These are phyloP conservation scores for Drosophila sproati DNA, from an alignment of 1,140 invertebrate genomes.

Conservation along the genomic window DNA sequence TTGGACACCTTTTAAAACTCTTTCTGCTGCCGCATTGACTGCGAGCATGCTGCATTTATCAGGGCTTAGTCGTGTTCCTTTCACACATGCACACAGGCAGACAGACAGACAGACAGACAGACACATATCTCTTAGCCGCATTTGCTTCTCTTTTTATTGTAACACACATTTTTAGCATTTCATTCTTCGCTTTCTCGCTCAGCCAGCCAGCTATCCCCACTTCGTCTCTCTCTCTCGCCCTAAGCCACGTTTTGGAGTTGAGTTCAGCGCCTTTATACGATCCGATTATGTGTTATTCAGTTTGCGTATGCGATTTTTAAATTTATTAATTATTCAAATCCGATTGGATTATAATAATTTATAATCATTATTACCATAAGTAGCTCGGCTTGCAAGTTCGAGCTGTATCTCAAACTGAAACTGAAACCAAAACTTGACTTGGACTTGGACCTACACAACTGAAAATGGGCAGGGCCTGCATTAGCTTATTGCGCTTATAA, in stretches of 20 bases:
- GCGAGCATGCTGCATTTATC: slow-evolving; percentile 62
- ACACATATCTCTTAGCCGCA: slow-evolving; percentile 35
- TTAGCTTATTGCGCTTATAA: slow-evolving; percentile 9
- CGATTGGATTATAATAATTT: slow-evolving; percentile 85
- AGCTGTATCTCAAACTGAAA: slow-evolving; percentile 14
- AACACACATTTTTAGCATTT: slow-evolving; percentile 75
- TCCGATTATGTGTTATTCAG: slow-evolving; percentile 59
- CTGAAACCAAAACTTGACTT: slow-evolving; percentile 32
- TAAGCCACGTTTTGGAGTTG: not conserved
- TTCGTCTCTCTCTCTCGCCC: not conserved
- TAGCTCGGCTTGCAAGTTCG: slow-evolving; percentile 29
- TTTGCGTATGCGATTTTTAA: slow-evolving; percentile 61
- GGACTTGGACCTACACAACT: slow-evolving; percentile 15
- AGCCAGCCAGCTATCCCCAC: not conserved
- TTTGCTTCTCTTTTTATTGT: slow-evolving; percentile 64
- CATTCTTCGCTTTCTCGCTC: slow-evolving; percentile 69
- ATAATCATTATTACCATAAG: slow-evolving; percentile 84
- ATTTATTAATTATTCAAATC: slow-evolving; percentile 85
- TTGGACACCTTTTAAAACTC: slow-evolving; percentile 59
- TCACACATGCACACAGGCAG: slow-evolving; percentile 21
- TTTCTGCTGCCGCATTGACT: slow-evolving; percentile 40
- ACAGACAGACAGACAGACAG: slow-evolving; percentile 4
- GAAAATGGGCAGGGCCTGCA: slow-evolving; percentile 35
- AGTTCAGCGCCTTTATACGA: slow-evolving; percentile 66
- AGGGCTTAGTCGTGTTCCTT: slow-evolving; percentile 65